phyloP scores from a whole-genome alignment of 2,113 vertebrate species.

The Pogona vitticeps region DNA sequence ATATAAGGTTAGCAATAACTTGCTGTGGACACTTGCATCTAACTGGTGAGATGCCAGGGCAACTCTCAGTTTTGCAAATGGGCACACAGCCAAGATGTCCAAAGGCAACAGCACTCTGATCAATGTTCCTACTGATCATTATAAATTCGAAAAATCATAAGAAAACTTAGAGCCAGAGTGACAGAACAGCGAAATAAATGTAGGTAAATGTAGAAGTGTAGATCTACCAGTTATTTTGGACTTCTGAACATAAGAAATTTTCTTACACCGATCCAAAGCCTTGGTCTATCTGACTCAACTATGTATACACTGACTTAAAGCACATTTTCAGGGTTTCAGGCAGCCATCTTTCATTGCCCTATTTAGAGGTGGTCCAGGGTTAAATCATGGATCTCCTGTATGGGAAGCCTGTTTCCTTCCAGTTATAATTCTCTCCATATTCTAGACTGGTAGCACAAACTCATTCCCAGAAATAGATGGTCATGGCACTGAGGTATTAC shows the following conservation, averaged over 20 bases:
- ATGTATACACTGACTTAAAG: neutral
- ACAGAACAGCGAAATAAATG: no score
- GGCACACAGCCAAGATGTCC: no score
- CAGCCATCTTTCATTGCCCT: neutral
- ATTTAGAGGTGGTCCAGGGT: neutral
- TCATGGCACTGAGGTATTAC: no score
- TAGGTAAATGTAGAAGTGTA: no score
- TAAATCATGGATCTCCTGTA: neutral
- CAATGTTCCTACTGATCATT: neutral
- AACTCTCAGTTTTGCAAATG: no score
- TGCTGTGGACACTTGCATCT: no score
- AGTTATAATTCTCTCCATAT: neutral
- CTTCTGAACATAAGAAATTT: neutral
- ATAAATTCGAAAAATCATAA: neutral
- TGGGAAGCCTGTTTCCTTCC: neutral
- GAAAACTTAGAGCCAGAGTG: neutral
- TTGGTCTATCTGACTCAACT: neutral
- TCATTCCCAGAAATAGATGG: no score
- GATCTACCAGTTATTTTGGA: neutral
- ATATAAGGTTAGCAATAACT: no score
- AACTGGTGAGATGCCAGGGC: no score
- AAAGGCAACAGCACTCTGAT: no score
- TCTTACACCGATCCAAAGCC: neutral
- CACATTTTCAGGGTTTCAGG: neutral
- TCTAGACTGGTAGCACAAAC: neutral